Evolutionary conservation across 2,888 invertebrate genomes (phyloP).

Genomic region (Helicoverpa assulta): DNA sequence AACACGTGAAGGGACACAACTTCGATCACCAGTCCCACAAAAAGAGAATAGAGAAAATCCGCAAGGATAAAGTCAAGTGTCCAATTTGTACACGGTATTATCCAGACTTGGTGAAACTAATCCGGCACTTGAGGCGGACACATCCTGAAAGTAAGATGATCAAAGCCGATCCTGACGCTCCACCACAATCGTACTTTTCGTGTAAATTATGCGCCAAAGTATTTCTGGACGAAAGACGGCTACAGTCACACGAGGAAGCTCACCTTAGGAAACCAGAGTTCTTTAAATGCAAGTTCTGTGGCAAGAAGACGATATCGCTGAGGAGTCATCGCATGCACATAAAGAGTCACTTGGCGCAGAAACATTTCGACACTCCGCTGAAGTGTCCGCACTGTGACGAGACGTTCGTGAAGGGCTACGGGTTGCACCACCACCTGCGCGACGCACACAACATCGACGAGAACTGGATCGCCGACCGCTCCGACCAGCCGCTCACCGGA

Average conservation of each 20-base stretch:
- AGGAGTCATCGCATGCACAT: slow-evolving; percentile 84
- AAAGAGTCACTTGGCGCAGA: slow-evolving; percentile 82
- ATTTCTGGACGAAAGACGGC: slow-evolving; percentile 79
- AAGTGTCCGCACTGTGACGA: slow-evolving; percentile 84
- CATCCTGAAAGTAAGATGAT: slow-evolving; percentile 89
- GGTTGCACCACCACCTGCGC: slow-evolving; percentile 83
- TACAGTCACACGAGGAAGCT: slow-evolving; percentile 81
- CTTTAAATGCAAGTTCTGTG: slow-evolving; percentile 87
- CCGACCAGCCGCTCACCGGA: slow-evolving; percentile 73
- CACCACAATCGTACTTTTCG: slow-evolving; percentile 78
- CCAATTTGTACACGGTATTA: slow-evolving; percentile 85
- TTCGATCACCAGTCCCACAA: slow-evolving; percentile 84
- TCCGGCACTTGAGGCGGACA: slow-evolving; percentile 82
- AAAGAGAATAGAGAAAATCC: slow-evolving; percentile 80
- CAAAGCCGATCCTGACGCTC: slow-evolving; percentile 86
- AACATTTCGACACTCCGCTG: slow-evolving; percentile 82
- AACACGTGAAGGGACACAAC: slow-evolving; percentile 89
- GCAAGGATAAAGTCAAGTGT: slow-evolving; percentile 85
- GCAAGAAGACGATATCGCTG: slow-evolving; percentile 82
- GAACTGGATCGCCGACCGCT: slow-evolving; percentile 84
- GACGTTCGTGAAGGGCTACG: slow-evolving; percentile 82
- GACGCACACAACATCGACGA: slow-evolving; percentile 82
- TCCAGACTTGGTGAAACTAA: slow-evolving; percentile 83
- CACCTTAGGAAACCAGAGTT: slow-evolving; percentile 85
- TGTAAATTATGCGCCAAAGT: slow-evolving; percentile 87